phyloP scores from a whole-genome alignment of 2,888 invertebrate genomes.

The Crocallis elinguaria region DNA sequence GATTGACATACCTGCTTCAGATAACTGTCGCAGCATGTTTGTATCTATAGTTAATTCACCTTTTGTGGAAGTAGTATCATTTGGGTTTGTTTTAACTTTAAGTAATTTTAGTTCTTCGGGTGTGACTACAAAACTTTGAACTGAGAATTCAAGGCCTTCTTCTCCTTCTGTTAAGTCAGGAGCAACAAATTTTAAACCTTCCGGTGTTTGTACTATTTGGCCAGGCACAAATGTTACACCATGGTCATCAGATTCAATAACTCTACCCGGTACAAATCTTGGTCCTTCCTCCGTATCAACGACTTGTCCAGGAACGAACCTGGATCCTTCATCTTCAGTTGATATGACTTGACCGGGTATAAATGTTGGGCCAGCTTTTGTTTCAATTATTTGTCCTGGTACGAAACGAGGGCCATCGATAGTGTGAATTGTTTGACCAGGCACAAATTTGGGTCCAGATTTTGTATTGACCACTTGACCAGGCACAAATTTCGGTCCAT shows the following conservation, averaged over 20 bases:
- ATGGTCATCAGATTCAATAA: conserved; percentile 88
- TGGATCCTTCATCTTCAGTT: conserved; percentile 85
- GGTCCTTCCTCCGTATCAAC: conserved; percentile 89
- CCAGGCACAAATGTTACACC: conserved; percentile 91
- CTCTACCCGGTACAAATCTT: conserved; percentile 89
- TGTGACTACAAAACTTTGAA: conserved; percentile 87
- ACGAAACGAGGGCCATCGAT: conserved; percentile 90
- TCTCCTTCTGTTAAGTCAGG: conserved; percentile 88
- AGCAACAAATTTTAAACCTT: conserved; percentile 88
- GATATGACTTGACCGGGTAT: conserved; percentile 91
- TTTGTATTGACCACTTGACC: conserved; percentile 90
- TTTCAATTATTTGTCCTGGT: conserved; percentile 91
- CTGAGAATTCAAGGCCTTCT: conserved; percentile 88
- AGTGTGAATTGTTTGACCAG: conserved; percentile 90
- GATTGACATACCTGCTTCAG: conserved; percentile 88
- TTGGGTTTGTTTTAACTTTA: conserved; percentile 80
- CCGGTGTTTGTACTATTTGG: conserved; percentile 89
- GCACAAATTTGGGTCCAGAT: conserved; percentile 86
- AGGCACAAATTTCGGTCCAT: conserved; percentile 90
- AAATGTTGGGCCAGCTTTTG: conserved; percentile 90
- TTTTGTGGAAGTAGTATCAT: conserved; percentile 79
- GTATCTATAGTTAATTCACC: conserved; percentile 87
- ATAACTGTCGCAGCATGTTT: conserved; percentile 86
- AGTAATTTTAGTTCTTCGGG: conserved; percentile 79
- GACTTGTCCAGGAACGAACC: conserved; percentile 88